Percentiles rank a stretch among this genome's conserved stretches.
phyloP scores from a whole-genome alignment of 2,888 invertebrate genomes.

The Uropetala carovei region DNA sequence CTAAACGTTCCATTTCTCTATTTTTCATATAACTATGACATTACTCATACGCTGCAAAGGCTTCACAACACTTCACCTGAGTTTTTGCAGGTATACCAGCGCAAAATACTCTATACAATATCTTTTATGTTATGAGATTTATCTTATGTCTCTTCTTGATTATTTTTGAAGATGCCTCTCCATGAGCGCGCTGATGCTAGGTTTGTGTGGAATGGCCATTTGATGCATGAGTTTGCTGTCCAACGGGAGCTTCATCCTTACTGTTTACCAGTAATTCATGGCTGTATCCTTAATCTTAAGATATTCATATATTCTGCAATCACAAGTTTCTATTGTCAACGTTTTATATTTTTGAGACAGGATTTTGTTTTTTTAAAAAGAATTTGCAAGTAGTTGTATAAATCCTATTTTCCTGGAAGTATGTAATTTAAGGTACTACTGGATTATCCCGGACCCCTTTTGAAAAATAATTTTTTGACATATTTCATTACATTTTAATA shows the following conservation, averaged over 20 bases:
- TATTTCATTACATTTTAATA: no score
- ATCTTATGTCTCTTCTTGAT: constrained; percentile 63
- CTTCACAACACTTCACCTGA: constrained; percentile 89
- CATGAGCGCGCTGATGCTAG: constrained; percentile 88
- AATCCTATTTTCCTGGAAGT: background rate
- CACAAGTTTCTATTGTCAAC: background rate
- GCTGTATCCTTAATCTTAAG: constrained; percentile 83
- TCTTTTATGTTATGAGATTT: background rate
- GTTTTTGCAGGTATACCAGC: constrained; percentile 82
- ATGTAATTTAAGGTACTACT: no score
- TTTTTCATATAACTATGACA: constrained; percentile 95
- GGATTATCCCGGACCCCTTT: no score
- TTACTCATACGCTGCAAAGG: constrained; percentile 94
- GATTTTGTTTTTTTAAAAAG: no score
- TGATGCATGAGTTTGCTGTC: constrained; percentile 85
- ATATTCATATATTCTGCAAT: constrained; percentile 58
- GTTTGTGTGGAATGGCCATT: constrained; percentile 95
- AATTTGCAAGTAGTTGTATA: background rate
- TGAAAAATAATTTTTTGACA: no score
- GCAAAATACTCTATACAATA: background rate
- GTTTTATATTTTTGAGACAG: background rate
- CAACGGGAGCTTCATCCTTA: constrained; percentile 86
- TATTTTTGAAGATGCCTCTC: constrained; percentile 81
- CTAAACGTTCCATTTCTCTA: constrained; percentile 92
- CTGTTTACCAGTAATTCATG: constrained; percentile 93